A percentile compares a stretch with the other conserved stretches of the same genome.
Conservation (phyloP, 2,113 vertebrate species). For the Cinclus cinclus region DNA sequence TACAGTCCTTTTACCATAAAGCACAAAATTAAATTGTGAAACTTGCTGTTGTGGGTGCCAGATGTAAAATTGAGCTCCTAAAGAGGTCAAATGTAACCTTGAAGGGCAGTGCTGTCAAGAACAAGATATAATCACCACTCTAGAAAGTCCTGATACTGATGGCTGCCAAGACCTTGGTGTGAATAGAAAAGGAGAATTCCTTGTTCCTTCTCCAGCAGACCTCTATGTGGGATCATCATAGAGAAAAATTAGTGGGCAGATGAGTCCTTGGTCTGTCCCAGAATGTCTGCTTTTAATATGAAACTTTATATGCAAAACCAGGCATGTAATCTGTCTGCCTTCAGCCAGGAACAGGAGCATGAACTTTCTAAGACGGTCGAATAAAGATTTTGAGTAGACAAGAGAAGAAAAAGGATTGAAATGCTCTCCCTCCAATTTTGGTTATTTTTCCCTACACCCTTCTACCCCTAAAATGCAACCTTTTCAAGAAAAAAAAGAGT, state of each 20-base stretch:
- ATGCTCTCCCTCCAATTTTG: background rate
- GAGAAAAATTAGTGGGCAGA: background rate
- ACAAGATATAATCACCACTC: background rate
- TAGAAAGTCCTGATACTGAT: background rate
- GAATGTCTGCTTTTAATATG: background rate
- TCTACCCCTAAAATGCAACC: background rate
- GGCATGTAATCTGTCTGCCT: background rate
- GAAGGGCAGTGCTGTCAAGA: background rate
- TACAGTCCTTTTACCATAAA: background rate
- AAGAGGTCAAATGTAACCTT: background rate
- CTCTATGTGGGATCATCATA: background rate
- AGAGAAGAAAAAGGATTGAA: background rate
- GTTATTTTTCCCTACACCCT: fast-evolving
- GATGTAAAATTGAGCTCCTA: background rate
- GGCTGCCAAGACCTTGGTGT: background rate
- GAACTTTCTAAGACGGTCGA: background rate
- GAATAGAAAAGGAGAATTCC: background rate
- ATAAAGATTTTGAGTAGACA: background rate
- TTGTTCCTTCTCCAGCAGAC: background rate
- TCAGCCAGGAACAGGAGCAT: background rate
- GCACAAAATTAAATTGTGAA: background rate
- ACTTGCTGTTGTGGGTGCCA: background rate
- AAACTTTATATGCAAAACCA: background rate
- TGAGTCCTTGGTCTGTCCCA: background rate
- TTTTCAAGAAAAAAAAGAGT: background rate